Percentiles rank a stretch among this genome's conserved stretches.
Evolutionary conservation across 2,888 invertebrate species (phyloP).

Genomic region (Heterodera filipjevi): DNA sequence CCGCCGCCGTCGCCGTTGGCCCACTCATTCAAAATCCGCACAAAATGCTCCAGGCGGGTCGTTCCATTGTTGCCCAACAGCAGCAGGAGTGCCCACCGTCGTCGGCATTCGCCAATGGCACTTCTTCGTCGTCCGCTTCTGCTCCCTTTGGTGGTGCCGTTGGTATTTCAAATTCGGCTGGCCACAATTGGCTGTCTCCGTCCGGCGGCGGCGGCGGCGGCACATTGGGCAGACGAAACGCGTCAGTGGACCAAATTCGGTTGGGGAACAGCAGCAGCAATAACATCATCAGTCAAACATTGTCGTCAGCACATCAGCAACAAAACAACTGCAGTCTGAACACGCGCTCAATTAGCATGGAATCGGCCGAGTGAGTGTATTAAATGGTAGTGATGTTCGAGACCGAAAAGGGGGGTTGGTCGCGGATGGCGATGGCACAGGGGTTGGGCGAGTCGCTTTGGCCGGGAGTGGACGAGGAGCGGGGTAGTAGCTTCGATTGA

Average conservation of each 20-base stretch:
- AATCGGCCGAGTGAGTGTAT: not conserved
- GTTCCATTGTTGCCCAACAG: conserved; percentile 15
- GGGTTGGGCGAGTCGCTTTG: too few species aligned
- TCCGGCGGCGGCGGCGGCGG: not conserved
- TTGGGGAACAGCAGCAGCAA: not conserved
- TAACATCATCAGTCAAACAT: not conserved
- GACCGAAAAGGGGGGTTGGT: too few species aligned
- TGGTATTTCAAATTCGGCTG: not conserved
- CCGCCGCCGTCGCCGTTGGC: too few species aligned
- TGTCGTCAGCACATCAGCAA: too few species aligned
- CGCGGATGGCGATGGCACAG: too few species aligned
- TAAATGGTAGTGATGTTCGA: not conserved
- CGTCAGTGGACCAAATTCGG: not conserved
- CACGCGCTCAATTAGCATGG: not conserved
- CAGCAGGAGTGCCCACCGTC: not conserved
- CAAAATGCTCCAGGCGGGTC: conserved; percentile 21
- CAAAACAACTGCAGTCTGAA: too few species aligned
- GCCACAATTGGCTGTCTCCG: not conserved
- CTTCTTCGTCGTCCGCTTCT: not conserved
- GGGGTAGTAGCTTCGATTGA: too few species aligned
- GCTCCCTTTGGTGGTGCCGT: not conserved
- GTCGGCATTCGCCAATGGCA: not conserved
- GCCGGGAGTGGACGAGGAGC: too few species aligned
- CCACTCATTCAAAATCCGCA: conserved; percentile 16
- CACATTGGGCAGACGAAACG: not conserved